Evolutionary conservation across 2,888 invertebrate species (phyloP).

Genomic region (Chrysodeixis includens): DNA sequence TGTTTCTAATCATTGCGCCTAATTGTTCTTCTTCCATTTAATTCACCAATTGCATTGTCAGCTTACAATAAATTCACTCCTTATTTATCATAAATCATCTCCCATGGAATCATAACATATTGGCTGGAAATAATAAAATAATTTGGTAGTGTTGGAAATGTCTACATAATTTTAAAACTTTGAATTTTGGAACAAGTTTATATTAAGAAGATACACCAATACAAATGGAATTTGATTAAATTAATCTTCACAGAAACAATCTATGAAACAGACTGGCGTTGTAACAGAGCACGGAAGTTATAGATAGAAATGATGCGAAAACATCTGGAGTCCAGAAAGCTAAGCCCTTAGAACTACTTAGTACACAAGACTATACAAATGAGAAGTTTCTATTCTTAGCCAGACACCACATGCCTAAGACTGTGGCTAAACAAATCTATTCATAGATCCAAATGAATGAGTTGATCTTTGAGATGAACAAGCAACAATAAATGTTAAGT

Average conservation of each 20-base stretch:
- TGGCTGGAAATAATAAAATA: too few relatives aligned
- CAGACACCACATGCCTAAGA: slow-evolving; percentile 38
- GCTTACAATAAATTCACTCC: too few relatives aligned
- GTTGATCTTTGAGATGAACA: slow-evolving; percentile 42
- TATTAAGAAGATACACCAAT: too few relatives aligned
- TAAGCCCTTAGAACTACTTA: slow-evolving; percentile 1
- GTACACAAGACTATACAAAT: background rate
- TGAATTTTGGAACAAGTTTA: too few relatives aligned
- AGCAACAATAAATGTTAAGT: slow-evolving; percentile 41
- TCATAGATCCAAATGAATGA: slow-evolving; percentile 45
- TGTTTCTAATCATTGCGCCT: too few relatives aligned
- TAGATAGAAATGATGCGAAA: background rate
- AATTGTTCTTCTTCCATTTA: too few relatives aligned
- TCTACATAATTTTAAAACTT: too few relatives aligned
- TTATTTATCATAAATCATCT: too few relatives aligned
- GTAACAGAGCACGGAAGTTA: background rate
- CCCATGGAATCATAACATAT: too few relatives aligned
- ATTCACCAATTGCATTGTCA: too few relatives aligned
- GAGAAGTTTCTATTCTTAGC: slow-evolving; percentile 38
- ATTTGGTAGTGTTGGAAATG: too few relatives aligned
- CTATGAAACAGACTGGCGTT: background rate
- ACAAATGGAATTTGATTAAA: background rate
- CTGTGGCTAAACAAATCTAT: slow-evolving; percentile 40
- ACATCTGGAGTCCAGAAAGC: slow-evolving; percentile 5
- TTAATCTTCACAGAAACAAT: background rate